A percentile compares a stretch with the other conserved stretches of the same genome.
Evolutionary conservation across 2,888 invertebrate genomes (phyloP).

Genomic region (Abscondita cerata): DNA sequence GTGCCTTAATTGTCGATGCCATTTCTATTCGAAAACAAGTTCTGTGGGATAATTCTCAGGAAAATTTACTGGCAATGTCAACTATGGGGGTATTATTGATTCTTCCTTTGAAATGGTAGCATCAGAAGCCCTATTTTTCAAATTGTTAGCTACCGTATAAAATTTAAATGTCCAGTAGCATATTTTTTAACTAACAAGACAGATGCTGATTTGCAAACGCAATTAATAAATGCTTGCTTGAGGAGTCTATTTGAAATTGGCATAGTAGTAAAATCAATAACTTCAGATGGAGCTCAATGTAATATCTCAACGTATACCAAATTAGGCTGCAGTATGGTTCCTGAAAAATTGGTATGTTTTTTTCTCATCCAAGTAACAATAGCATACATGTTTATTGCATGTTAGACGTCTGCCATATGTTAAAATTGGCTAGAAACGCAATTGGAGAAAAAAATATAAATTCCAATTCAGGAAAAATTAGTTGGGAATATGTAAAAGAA

Average conservation of each 20-base stretch:
- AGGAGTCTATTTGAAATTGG: too few species aligned
- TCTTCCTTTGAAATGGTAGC: constrained; percentile 21
- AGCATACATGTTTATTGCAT: neutral
- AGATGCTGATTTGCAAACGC: too few species aligned
- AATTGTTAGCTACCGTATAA: constrained; percentile 15
- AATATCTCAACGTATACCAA: neutral
- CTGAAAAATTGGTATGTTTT: too few species aligned
- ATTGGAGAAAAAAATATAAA: neutral
- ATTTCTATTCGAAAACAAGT: constrained; percentile 18
- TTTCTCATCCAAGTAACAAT: neutral
- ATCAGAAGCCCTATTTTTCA: constrained; percentile 22
- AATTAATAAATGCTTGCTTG: too few species aligned
- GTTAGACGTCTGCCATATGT: neutral
- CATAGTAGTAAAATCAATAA: neutral
- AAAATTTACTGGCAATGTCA: too few species aligned
- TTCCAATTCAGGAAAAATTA: too few species aligned
- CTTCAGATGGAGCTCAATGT: neutral
- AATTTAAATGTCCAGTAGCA: neutral
- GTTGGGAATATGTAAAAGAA: neutral
- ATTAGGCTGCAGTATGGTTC: neutral
- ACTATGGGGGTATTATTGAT: too few species aligned
- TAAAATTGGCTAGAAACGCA: neutral
- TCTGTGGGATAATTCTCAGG: too few species aligned
- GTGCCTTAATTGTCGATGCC: constrained; percentile 30
- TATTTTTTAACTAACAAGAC: neutral